These are phyloP conservation scores for Lepidochrysops patricia DNA, from an alignment of 2,888 invertebrate species.

Conservation along the genomic window DNA sequence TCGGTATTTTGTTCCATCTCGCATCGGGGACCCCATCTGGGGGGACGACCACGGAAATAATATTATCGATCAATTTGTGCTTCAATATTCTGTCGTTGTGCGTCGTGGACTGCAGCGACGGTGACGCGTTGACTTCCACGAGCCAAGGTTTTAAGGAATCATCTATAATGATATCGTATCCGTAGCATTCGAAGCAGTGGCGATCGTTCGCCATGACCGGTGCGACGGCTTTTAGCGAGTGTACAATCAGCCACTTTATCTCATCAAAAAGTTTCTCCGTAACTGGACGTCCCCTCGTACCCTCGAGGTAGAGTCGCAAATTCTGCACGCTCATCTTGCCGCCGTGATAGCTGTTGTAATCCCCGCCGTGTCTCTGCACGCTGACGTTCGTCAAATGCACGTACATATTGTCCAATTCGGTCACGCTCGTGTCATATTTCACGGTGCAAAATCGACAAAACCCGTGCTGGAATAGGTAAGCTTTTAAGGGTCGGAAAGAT, in stretches of 20 bases:
- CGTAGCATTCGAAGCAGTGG: constrained; percentile 95
- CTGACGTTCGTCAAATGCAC: constrained; percentile 96
- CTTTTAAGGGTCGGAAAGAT: constrained; percentile 94
- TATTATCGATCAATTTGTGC: constrained; percentile 94
- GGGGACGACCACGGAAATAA: constrained; percentile 91
- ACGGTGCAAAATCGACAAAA: constrained; percentile 98
- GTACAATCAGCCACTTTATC: constrained; percentile 93
- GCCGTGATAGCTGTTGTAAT: constrained; percentile 95
- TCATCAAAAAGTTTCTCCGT: constrained; percentile 93
- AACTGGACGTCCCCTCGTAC: constrained; percentile 90
- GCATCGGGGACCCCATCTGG: constrained; percentile 92
- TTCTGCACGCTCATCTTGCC: constrained; percentile 97
- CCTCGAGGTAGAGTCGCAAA: constrained; percentile 91
- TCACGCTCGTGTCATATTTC: constrained; percentile 92
- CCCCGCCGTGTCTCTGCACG: constrained; percentile 96
- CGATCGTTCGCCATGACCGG: constrained; percentile 96
- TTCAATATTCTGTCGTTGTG: constrained; percentile 95
- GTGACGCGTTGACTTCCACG: constrained; percentile 95
- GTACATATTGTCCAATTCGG: constrained; percentile 94
- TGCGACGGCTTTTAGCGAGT: constrained; percentile 94
- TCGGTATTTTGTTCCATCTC: constrained; percentile 89
- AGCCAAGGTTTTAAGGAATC: constrained; percentile 95
- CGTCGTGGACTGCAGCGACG: constrained; percentile 94
- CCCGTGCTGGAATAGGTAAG: constrained; percentile 93
- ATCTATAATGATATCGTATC: constrained; percentile 97